These are phyloP conservation scores for Miniopterus natalensis DNA, from an alignment of 2,113 vertebrate genomes.

Conservation along the genomic window DNA sequence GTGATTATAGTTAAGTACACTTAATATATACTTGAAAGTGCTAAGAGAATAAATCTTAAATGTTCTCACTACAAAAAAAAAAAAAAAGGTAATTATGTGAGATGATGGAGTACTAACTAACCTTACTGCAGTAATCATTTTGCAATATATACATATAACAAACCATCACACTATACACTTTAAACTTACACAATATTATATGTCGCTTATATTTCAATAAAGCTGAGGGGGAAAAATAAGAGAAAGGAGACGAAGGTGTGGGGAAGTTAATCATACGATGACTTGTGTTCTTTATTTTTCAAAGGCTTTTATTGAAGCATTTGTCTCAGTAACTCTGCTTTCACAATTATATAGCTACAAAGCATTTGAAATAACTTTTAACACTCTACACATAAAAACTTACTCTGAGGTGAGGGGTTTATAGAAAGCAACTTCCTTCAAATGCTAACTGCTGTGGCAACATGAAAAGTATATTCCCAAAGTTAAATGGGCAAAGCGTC, in stretches of 20 bases:
- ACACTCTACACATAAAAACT: conserved; percentile 77
- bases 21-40: background rate
- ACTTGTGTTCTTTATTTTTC: conserved; percentile 84
- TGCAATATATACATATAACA: background rate
- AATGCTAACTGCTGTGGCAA: conserved; percentile 78
- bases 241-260: conserved; percentile 45
- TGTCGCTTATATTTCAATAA: background rate
- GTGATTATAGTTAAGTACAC: background rate
- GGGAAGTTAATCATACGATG: conserved; percentile 76
- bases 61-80: background rate
- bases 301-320: conserved; percentile 85
- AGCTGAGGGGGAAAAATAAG: background rate
- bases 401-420: conserved; percentile 65
- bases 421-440: conserved; percentile 79
- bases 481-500: background rate
- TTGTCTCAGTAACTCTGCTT: conserved; percentile 83
- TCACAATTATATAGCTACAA: conserved; percentile 86
- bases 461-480: background rate
- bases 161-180: background rate
- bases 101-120: background rate
- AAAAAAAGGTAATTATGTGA: background rate
- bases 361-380: conserved; percentile 85
- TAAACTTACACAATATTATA: background rate
- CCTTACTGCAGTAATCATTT: background rate
- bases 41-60: background rate